Conservation (phyloP, 1,140 invertebrate species). For the Papilio glaucus region DNA sequence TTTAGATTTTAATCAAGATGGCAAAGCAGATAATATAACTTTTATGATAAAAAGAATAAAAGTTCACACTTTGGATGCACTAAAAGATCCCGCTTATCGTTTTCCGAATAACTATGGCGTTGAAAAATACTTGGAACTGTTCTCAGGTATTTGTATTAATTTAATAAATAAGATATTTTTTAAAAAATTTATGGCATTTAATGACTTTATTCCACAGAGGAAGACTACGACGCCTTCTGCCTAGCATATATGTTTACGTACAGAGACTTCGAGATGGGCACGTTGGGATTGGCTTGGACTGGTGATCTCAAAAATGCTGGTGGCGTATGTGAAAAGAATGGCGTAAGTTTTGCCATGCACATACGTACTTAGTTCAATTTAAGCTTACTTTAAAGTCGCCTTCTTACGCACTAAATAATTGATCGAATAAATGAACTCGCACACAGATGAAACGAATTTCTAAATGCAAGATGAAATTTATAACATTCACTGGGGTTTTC, state of each 20-base stretch:
- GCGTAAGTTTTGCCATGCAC: constrained; percentile 84
- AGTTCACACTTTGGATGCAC: constrained; percentile 92
- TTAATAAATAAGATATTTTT: not conserved
- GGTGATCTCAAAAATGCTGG: constrained; percentile 97
- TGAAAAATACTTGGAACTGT: constrained; percentile 96
- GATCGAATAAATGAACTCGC: too few species aligned
- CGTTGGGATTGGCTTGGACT: constrained; percentile 98
- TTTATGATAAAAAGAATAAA: constrained; percentile 99
- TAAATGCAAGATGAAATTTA: too few species aligned
- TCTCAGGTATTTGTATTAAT: constrained; percentile 87
- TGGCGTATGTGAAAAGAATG: constrained; percentile 97
- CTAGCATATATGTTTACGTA: constrained; percentile 99
- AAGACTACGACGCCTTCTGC: constrained; percentile 99
- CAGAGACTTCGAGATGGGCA: constrained; percentile 99
- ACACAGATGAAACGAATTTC: too few species aligned
- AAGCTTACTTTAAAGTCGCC: not conserved
- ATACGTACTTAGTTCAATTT: not conserved
- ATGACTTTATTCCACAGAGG: constrained; percentile 85
- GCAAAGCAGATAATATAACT: constrained; percentile 95
- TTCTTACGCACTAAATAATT: too few species aligned
- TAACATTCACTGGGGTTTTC: too few species aligned
- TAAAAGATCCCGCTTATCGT: constrained; percentile 92
- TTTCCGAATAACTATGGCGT: constrained; percentile 97
- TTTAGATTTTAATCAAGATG: constrained; percentile 97
- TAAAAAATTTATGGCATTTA: constrained; percentile 27